These are phyloP conservation scores for Numida meleagris DNA, from an alignment of 2,113 vertebrate genomes.

Conservation along the genomic window DNA sequence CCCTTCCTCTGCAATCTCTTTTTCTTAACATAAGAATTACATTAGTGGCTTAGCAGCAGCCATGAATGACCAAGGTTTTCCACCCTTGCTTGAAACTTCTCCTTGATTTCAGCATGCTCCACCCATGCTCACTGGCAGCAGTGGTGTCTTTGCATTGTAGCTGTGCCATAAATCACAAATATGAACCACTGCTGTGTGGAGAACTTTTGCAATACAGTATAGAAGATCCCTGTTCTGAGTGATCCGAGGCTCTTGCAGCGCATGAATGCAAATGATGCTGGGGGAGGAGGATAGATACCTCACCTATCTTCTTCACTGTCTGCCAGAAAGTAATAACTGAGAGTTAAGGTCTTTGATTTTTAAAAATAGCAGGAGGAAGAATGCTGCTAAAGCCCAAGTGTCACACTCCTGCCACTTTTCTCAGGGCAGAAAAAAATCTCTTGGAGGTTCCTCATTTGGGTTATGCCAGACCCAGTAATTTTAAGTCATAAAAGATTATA, in stretches of 20 bases:
- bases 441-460: background rate
- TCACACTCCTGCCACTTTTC: background rate
- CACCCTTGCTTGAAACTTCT: background rate
- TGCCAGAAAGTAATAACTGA: background rate
- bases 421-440: background rate
- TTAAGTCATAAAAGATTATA: constrained; percentile 30
- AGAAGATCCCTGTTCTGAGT: rapidly evolving
- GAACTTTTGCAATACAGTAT: background rate
- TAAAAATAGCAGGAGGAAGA: background rate
- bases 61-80: background rate
- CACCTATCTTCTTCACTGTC: background rate
- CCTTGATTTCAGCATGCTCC: rapidly evolving
- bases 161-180: rapidly evolving
- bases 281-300: background rate
- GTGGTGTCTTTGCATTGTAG: background rate
- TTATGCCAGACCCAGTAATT: background rate
- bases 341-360: background rate
- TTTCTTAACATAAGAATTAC: background rate
- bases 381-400: background rate
- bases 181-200: rapidly evolving
- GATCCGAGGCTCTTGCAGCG: rapidly evolving
- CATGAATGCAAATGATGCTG: rapidly evolving
- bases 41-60: background rate
- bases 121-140: background rate
- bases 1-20: rapidly evolving